These are phyloP conservation scores for Pomatorhinus ruficollis DNA, from an alignment of 2,113 vertebrate genomes.

Conservation along the genomic window DNA sequence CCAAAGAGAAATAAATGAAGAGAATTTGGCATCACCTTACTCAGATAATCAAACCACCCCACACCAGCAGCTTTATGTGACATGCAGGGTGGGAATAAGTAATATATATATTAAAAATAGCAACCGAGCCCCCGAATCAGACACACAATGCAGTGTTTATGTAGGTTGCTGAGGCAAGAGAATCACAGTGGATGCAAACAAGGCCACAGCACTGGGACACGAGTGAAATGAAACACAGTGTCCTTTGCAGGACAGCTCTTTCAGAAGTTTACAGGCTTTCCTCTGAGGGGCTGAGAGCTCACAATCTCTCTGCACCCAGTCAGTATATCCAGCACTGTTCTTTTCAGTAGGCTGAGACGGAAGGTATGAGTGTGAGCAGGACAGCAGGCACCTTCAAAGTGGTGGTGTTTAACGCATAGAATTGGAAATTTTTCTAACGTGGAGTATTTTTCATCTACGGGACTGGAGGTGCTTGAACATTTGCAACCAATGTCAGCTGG, in stretches of 20 bases:
- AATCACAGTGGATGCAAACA: not conserved
- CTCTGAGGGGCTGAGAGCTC: not conserved
- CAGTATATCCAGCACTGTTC: not conserved
- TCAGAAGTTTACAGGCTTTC: not conserved
- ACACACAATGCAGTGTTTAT: rapidly evolving
- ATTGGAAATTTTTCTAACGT: not conserved
- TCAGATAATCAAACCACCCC: not conserved
- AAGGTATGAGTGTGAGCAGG: not conserved
- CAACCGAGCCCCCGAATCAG: not conserved
- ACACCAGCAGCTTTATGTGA: not conserved
- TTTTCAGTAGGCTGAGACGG: not conserved
- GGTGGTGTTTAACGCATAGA: not conserved
- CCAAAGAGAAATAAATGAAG: not conserved
- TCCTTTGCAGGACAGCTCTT: not conserved
- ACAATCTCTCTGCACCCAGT: not conserved
- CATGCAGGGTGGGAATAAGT: not conserved
- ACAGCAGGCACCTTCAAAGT: not conserved
- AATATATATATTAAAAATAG: not conserved
- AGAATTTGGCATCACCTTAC: not conserved
- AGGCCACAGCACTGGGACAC: not conserved
- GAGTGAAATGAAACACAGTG: not conserved
- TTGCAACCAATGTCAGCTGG: not conserved
- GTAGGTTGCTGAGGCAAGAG: conserved; percentile 8
- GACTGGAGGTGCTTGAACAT: not conserved
- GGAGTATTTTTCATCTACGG: not conserved